Percentiles rank a stretch among this genome's conserved stretches.
phyloP scores from a whole-genome alignment of 1,140 invertebrate species.

The Chelonus insularis region DNA sequence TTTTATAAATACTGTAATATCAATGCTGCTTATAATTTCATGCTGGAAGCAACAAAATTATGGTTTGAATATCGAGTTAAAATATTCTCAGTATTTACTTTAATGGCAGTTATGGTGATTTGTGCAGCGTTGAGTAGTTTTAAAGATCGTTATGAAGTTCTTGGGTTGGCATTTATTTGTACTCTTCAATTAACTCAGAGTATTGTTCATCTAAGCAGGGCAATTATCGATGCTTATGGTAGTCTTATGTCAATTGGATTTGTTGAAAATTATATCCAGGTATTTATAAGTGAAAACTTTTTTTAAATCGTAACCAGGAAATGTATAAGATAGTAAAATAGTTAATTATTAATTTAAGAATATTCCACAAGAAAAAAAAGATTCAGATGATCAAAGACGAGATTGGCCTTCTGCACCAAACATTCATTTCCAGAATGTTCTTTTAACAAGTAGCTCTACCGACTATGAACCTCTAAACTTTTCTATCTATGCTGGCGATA shows the following conservation, averaged over 20 bases:
- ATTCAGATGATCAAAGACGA: constrained; percentile 8
- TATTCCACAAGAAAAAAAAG: constrained; percentile 26
- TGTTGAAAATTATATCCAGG: constrained; percentile 35
- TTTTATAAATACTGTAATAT: constrained; percentile 38
- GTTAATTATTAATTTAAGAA: constrained; percentile 9
- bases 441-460: constrained; percentile 10
- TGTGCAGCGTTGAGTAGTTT: constrained; percentile 26
- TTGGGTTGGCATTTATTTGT: constrained; percentile 33
- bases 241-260: constrained; percentile 34
- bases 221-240: constrained; percentile 30
- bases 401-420: constrained; percentile 30
- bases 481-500: constrained; percentile 30
- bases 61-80: constrained; percentile 40
- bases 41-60: constrained; percentile 36
- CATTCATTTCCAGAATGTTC: constrained; percentile 34
- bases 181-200: constrained; percentile 32
- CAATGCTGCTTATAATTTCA: constrained; percentile 34
- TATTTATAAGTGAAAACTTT: too few relatives aligned
- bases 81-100: constrained; percentile 32
- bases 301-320: too few relatives aligned
- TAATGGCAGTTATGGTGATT: constrained; percentile 28
- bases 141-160: constrained; percentile 28
- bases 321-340: too few relatives aligned
- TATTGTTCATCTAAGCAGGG: constrained; percentile 28
- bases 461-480: constrained; percentile 30